Base-by-base conservation (phyloP, 1,140 invertebrate species). In the Tachypleus tridentatus region DNA sequence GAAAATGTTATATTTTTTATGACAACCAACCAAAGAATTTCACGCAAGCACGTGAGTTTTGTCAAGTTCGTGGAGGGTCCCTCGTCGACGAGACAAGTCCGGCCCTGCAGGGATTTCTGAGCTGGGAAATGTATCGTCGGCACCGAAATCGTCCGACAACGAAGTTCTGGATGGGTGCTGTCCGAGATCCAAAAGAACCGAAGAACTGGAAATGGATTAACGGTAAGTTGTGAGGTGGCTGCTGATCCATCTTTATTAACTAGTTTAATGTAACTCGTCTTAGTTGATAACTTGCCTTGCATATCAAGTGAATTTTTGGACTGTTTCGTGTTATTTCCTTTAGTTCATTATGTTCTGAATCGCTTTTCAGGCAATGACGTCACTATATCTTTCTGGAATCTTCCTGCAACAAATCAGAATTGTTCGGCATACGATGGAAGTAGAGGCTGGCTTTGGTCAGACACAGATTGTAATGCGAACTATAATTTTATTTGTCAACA, bases 1-100 rank as follows among this genome's bases (percentile, higher is more conserved):
- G 92, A 61, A 94, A 95, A 78, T 96, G 93, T 75, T 96, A 96
- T 74, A 90, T 93, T 67, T 96, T 96, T 78, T 93, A 95, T 77
- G 91, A 91, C 73, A 80, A 89, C 51, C 88, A 93, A 72, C 89
- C 89, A 0, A 75, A 87, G 67, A 84, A 83, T 66, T 93, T 95
- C 76, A 80, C 85, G 47, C 88, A 92, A 58, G 87, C 92, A 0
- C 76, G 90, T 5, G 79, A 83, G 1, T 92, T 92, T 74, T 96
- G 92, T 73, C 82, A 85, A 52, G 80, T 82, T 1, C 80, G 91
- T 54, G 88, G 84, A 5, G 91, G 92, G 1, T 88, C 87, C 0
- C 77, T 96, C 4, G 88, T 96, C 1, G 89, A 93, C 70, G 91
- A 95, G 75, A 93, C 89, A 70, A 95, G 93, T 78, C 92, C 93